Base-by-base conservation (phyloP, 1,140 invertebrate species). In the Drosophila repletoides region DNA sequence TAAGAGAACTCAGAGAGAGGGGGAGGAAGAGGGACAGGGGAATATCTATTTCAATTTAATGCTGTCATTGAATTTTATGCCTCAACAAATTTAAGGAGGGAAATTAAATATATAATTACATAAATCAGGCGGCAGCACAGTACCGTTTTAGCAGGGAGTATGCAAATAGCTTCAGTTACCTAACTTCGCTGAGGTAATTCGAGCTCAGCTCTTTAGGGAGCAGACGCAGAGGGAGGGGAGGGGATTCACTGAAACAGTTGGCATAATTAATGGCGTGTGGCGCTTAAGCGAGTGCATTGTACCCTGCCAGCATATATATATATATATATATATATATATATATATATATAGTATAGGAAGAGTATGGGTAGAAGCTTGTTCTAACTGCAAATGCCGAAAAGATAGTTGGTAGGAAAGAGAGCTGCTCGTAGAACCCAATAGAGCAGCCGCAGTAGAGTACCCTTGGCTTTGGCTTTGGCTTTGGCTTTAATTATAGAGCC, bases 181-280 rank as follows among this genome's bases (percentile, higher is more conserved):
- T 45, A 73, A 73, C 64, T 31, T 21, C 46, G 29, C 6, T 46
- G 14, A 15, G 38, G 14, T 10, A 40, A 40, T 22, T 28, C 31
- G 5, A 53, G 48, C 24, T 26, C 6, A 7, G n/a, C n/a, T n/a
- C n/a, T n/a, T n/a, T 17, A 38, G 19, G 3, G 6, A 4, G 6
- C n/a, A 12, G 31, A 3, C 10, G 6, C 3, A 29, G 14, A 15
- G 43, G 5, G 17, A 9, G 28, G 1, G 4, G 12, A 10, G n/a
- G 7, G 26, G 31, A 5, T 15, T 14, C 19, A 26, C 5, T 5
- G 17, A 15, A 53, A 22, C 14, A 76, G 33, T 29, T 33, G 70
- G 66, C 72, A 71, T 86, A 84, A 86, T 86, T 86, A 86, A 86
- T 86, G 80, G 76, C 76, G 80, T 86, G 81, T 86, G 81, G 81